Conservation (phyloP, 2,797 vertebrate genomes). For the Lepidocolaptes lacrymiger region DNA sequence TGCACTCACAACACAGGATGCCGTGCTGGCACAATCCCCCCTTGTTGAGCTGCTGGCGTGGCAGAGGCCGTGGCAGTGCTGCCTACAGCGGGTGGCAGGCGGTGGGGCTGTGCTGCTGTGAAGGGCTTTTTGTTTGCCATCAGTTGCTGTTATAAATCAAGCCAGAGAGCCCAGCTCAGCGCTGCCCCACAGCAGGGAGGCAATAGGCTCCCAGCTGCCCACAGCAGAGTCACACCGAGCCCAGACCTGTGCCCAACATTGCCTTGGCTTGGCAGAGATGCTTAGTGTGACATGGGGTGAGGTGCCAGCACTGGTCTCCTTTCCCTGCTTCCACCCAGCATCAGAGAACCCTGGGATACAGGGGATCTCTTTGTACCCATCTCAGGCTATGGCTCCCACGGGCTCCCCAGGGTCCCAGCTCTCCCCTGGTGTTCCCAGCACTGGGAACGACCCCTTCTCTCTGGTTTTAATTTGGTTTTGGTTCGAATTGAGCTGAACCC, state of each 20-base stretch:
- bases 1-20: fast-evolving
- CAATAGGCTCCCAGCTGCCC: fast-evolving
- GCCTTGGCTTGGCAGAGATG: fast-evolving
- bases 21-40: background rate
- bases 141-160: constrained; percentile 67
- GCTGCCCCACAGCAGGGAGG: background rate
- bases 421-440: background rate
- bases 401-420: background rate
- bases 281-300: fast-evolving
- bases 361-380: background rate
- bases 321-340: background rate
- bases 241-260: fast-evolving
- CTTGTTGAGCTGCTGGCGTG: background rate
- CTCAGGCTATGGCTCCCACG: background rate
- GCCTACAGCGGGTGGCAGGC: constrained; percentile 37
- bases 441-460: background rate
- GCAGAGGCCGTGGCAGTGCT: background rate
- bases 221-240: background rate
- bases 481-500: constrained; percentile 46
- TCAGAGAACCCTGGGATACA: background rate
- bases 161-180: background rate
- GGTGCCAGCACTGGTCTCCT: background rate
- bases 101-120: background rate
- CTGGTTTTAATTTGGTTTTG: constrained; percentile 45
- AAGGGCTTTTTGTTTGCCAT: constrained; percentile 64